A percentile compares a stretch with the other conserved stretches of the same genome.
Conservation (phyloP, 1,140 invertebrate genomes). For the Drosophila melanogaster region Release_6_plus_ISO1_MT NT_033777.3:29996501-29997000, state of each 20-base stretch:
- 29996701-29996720: constrained; percentile 69
- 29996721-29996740: constrained; percentile 54
- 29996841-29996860: constrained; percentile 53
- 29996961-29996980: constrained; percentile 46
- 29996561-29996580: constrained; percentile 81
- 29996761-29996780: constrained; percentile 65
- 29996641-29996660: constrained; percentile 71
- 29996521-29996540: constrained; percentile 80
- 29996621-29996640: constrained; percentile 69
- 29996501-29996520: constrained; percentile 64
- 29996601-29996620: constrained; percentile 80
- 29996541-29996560: constrained; percentile 77
- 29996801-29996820: constrained; percentile 71
- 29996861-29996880: background rate
- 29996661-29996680: constrained; percentile 79
- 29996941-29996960: constrained; percentile 64
- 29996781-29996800: constrained; percentile 72
- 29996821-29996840: constrained; percentile 73
- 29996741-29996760: constrained; percentile 50
- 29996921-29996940: constrained; percentile 46
- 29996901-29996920: constrained; percentile 55
- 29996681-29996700: constrained; percentile 78
- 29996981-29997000: constrained; percentile 27
- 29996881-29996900: constrained; percentile 55
- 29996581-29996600: constrained; percentile 81